Evolutionary conservation across 2,888 invertebrate species (phyloP).

Genomic region (Heterodera filipjevi): DNA sequence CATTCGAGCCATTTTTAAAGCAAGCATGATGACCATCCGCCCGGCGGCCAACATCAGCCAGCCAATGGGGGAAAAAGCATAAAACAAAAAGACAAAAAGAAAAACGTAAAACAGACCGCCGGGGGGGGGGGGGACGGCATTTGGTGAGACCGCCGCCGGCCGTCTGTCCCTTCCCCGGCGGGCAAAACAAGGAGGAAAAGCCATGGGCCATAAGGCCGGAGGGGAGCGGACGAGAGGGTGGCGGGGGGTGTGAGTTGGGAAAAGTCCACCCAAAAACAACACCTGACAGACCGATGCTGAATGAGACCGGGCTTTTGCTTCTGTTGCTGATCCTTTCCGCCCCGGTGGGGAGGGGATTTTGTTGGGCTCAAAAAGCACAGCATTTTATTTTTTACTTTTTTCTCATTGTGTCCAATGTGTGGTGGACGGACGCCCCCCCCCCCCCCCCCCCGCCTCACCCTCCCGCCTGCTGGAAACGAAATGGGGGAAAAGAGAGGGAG

Average conservation of each 20-base stretch:
- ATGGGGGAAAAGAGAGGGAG: neutral
- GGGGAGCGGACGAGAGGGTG: too few relatives aligned
- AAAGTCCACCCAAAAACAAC: conserved; percentile 9
- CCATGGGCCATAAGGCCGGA: conserved; percentile 12
- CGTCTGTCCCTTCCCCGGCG: neutral
- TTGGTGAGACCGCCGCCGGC: neutral
- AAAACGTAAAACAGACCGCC: neutral
- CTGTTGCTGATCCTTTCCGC: neutral
- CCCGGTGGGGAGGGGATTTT: neutral
- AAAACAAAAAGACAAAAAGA: neutral
- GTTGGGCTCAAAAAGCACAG: neutral
- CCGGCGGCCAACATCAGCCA: neutral
- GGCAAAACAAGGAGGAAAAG: neutral
- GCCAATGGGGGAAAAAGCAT: neutral
- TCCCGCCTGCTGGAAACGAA: too few relatives aligned
- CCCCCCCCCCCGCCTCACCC: too few relatives aligned
- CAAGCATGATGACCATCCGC: neutral
- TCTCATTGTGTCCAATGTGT: conserved; percentile 8
- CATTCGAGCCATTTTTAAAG: neutral
- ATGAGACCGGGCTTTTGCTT: neutral
- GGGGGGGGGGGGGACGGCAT: neutral
- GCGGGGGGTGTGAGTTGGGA: too few relatives aligned
- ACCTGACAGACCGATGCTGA: neutral
- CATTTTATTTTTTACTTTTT: conserved; percentile 9
- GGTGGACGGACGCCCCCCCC: neutral